Base-by-base conservation (phyloP, 2,797 vertebrate species). In the Uromys caudimaculatus region DNA sequence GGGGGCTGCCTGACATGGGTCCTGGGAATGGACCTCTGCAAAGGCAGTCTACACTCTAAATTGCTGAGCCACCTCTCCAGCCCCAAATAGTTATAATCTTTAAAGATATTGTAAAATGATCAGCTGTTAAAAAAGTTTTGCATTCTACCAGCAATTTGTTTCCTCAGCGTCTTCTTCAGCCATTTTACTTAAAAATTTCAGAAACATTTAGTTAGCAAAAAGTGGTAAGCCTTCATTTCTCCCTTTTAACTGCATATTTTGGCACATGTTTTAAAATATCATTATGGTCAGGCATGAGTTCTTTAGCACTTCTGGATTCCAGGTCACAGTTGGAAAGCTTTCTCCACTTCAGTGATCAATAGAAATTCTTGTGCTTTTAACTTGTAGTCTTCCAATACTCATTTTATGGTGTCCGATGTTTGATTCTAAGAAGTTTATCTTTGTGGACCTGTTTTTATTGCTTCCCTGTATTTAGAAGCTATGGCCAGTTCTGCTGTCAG, bases 301-400 rank as follows among this genome's bases (percentile, higher is more conserved):
- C 50, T 81, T 86, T 7, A 44, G 58, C 27, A 54, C 58, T 93
- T 93, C 32, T 90, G 38, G 6, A 38, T 82, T 82, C 87, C 83
- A 78, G 52, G 8, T 38, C 73, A 62, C 29, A 35, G n/a, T 62
- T 88, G 87, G 58, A 60, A 90, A 95, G 58, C 16, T 54, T 95
- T 64, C 47, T 77, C 19, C 7, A 62, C 6, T 69, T 21, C 4
- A 3, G 17, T 7, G 4, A 27, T 89, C 44, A 62, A 35, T 24
- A 54, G 41, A 86, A 75, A 85, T 86, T 92, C n/a, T 93, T 79
- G n/a, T 71, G 38, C 4, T 88, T 38, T 90, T 90, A 75, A 64
- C 44, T 88, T 29, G 56, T 60, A 7, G 21, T 83, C 19, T 88
- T 50, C 13, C 4, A 41, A 44, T 27, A 58, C 21, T 60, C 41